Evolutionary conservation across 2,888 invertebrate species (phyloP).

Genomic region (Pandemis heparana): DNA sequence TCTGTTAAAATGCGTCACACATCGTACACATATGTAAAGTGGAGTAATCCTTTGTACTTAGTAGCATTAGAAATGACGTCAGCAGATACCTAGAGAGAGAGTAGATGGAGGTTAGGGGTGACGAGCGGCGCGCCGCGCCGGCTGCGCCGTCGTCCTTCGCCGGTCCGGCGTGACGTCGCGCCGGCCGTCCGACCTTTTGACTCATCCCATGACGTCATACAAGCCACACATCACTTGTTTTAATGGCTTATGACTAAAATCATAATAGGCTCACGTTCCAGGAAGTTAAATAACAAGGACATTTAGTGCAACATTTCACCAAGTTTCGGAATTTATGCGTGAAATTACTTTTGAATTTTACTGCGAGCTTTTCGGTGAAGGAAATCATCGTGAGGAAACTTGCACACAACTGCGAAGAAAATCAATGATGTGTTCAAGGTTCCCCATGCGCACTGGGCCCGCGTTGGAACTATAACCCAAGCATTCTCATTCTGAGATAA

Average conservation of each 20-base stretch:
- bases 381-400: too few species aligned
- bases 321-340: too few species aligned
- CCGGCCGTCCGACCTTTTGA: conserved; percentile 1
- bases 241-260: not conserved
- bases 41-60: not conserved
- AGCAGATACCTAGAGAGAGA: not conserved
- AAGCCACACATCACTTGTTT: not conserved
- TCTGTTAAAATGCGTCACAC: not conserved
- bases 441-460: too few species aligned
- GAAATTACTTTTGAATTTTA: too few species aligned
- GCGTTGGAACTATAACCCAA: too few species aligned
- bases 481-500: too few species aligned
- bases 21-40: not conserved
- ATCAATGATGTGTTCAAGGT: too few species aligned
- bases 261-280: not conserved
- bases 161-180: conserved; percentile 24
- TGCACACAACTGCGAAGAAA: too few species aligned
- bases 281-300: not conserved
- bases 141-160: conserved; percentile 45
- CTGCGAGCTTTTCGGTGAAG: too few species aligned
- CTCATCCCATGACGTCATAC: conserved; percentile 29
- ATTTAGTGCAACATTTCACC: too few species aligned
- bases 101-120: not conserved
- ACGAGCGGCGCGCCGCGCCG: conserved; percentile 52
- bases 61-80: conserved; percentile 11